A percentile compares a stretch with the other conserved stretches of the same genome.
Conservation (phyloP, 2,113 vertebrate genomes). For the Melanocharis versteri region DNA sequence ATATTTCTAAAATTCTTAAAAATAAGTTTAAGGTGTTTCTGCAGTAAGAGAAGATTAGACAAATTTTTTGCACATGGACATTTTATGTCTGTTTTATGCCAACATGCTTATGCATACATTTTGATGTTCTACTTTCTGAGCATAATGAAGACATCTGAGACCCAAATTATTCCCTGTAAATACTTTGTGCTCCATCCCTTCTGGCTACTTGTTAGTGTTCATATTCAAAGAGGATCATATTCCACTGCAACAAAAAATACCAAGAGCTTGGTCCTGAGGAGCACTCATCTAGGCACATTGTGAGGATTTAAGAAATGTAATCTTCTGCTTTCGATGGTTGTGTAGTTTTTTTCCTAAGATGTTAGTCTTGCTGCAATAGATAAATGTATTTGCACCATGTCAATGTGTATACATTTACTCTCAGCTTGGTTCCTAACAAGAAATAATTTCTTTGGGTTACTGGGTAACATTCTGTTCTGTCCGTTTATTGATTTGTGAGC, state of each 20-base stretch:
- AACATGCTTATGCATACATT: neutral
- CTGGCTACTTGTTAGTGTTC: neutral
- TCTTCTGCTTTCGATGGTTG: neutral
- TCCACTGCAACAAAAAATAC: neutral
- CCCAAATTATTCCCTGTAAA: neutral
- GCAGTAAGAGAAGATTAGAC: neutral
- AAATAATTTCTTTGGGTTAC: neutral
- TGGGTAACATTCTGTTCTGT: neutral
- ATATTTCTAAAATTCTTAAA: neutral
- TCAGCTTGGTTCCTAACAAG: neutral
- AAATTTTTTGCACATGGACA: neutral
- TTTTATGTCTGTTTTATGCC: neutral
- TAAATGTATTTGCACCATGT: neutral
- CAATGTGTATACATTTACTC: neutral
- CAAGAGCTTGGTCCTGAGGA: neutral
- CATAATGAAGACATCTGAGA: constrained; percentile 16
- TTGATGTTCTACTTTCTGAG: constrained; percentile 15
- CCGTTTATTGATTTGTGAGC: neutral
- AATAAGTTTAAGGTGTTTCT: neutral
- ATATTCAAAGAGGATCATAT: neutral
- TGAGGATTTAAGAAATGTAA: neutral
- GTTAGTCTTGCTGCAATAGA: neutral
- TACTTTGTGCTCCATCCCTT: neutral
- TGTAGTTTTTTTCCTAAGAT: neutral
- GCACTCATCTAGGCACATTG: neutral